phyloP scores from a whole-genome alignment of 2,113 vertebrate genomes.

The Ginglymostoma cirratum region DNA sequence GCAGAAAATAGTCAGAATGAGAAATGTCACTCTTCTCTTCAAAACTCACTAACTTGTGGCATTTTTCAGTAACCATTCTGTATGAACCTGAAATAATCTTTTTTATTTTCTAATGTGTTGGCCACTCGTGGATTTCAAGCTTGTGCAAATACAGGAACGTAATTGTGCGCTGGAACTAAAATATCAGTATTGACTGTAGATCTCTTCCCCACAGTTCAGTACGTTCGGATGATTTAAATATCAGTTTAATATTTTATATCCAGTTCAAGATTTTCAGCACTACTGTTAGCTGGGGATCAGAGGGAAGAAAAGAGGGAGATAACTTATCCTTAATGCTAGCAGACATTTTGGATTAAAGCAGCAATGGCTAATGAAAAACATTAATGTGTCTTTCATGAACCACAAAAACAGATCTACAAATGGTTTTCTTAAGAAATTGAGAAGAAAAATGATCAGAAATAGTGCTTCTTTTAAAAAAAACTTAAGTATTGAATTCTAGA shows the following conservation, averaged over 20 bases:
- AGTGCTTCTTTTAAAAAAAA: not conserved
- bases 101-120: not conserved
- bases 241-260: not conserved
- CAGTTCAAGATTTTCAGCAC: not conserved
- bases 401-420: not conserved
- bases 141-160: not conserved
- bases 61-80: not conserved
- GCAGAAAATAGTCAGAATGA: not conserved
- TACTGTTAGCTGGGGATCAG: not conserved
- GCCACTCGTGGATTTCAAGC: not conserved
- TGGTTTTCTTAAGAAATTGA: not conserved
- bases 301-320: too few relatives aligned
- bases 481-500: too few relatives aligned
- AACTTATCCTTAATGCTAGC: too few relatives aligned
- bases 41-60: not conserved
- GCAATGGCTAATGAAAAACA: not conserved
- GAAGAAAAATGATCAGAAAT: not conserved
- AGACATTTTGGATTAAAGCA: not conserved
- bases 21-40: not conserved
- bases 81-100: not conserved
- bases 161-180: not conserved
- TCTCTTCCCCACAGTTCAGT: not conserved
- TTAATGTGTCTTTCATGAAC: not conserved
- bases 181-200: not conserved
- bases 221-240: not conserved